phyloP scores from a whole-genome alignment of 2,113 vertebrate species.

The Cottus gobio region DNA sequence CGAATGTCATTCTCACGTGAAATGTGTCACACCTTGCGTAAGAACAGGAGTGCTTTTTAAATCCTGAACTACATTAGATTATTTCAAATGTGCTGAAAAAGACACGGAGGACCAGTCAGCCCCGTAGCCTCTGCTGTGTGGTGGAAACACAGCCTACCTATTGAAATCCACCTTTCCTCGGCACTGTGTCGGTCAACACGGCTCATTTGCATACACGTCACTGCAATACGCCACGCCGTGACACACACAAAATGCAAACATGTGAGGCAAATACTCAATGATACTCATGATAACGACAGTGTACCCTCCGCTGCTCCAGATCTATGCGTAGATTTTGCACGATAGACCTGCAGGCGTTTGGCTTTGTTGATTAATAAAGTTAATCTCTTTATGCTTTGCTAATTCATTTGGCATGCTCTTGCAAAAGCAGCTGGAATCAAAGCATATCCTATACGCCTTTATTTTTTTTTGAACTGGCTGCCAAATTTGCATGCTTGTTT shows the following conservation, averaged over 20 bases:
- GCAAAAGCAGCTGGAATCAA: slow-evolving; percentile 52
- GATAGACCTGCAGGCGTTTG: slow-evolving; percentile 42
- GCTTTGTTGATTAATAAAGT: slow-evolving; percentile 67
- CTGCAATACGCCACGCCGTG: slow-evolving; percentile 54
- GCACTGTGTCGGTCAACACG: slow-evolving; percentile 32
- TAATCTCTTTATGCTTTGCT: slow-evolving; percentile 49
- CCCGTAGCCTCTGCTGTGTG: neutral
- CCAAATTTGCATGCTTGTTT: slow-evolving; percentile 61
- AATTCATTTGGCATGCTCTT: slow-evolving; percentile 52
- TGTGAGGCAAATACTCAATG: slow-evolving; percentile 22
- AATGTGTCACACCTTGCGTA: slow-evolving; percentile 58
- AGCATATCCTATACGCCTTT: slow-evolving; percentile 36
- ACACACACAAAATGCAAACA: slow-evolving; percentile 62
- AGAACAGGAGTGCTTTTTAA: slow-evolving; percentile 15
- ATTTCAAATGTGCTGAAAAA: slow-evolving; percentile 7
- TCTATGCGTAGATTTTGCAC: slow-evolving; percentile 24
- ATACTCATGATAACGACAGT: slow-evolving; percentile 39
- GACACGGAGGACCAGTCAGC: neutral
- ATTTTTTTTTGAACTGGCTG: slow-evolving; percentile 22
- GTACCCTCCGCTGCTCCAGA: slow-evolving; percentile 18
- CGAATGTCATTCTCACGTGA: slow-evolving; percentile 56
- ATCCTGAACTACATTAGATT: slow-evolving; percentile 1
- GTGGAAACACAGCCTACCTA: slow-evolving; percentile 8
- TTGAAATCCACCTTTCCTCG: slow-evolving; percentile 16
- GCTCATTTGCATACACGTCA: slow-evolving; percentile 73